A percentile compares a stretch with the other conserved stretches of the same genome.
phyloP scores from a whole-genome alignment of 1,140 invertebrate species.

The Saxidomus purpurata region DNA sequence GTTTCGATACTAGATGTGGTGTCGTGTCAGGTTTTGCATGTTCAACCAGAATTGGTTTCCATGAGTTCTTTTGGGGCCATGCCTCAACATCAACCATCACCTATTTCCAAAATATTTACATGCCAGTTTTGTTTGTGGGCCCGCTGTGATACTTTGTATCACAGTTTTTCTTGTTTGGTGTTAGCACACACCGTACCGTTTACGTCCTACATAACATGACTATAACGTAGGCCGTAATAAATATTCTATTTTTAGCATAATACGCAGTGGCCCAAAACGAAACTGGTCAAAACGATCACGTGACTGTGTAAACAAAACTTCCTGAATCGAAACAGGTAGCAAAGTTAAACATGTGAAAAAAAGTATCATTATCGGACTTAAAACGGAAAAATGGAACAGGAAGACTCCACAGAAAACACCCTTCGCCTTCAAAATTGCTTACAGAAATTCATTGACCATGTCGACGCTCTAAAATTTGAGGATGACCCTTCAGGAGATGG shows the following conservation, averaged over 20 bases:
- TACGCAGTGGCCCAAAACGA: slow-evolving; percentile 28
- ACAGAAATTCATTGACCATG: slow-evolving; percentile 88
- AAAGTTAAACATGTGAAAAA: slow-evolving; percentile 1
- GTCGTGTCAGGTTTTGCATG: too few relatives aligned
- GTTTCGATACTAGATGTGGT: too few relatives aligned
- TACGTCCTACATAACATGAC: too few relatives aligned
- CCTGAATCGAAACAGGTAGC: slow-evolving; percentile 45
- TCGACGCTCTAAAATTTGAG: slow-evolving; percentile 86
- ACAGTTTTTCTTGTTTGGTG: too few relatives aligned
- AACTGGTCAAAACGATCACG: slow-evolving; percentile 36
- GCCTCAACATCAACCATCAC: too few relatives aligned
- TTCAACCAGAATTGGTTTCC: too few relatives aligned
- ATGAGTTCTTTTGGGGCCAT: too few relatives aligned
- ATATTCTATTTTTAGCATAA: slow-evolving; percentile 32
- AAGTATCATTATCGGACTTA: neutral
- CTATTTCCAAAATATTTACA: too few relatives aligned
- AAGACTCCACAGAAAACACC: neutral
- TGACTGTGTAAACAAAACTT: slow-evolving; percentile 37
- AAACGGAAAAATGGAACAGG: slow-evolving; percentile 31
- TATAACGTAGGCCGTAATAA: too few relatives aligned
- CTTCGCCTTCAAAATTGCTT: slow-evolving; percentile 83
- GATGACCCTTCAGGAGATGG: slow-evolving; percentile 85
- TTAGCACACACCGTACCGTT: too few relatives aligned
- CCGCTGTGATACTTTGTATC: too few relatives aligned
- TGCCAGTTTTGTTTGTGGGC: too few relatives aligned